phyloP scores from a whole-genome alignment of 64 coral and sea anemone genomes.

The Dendrophyllia cribrosa region DNA sequence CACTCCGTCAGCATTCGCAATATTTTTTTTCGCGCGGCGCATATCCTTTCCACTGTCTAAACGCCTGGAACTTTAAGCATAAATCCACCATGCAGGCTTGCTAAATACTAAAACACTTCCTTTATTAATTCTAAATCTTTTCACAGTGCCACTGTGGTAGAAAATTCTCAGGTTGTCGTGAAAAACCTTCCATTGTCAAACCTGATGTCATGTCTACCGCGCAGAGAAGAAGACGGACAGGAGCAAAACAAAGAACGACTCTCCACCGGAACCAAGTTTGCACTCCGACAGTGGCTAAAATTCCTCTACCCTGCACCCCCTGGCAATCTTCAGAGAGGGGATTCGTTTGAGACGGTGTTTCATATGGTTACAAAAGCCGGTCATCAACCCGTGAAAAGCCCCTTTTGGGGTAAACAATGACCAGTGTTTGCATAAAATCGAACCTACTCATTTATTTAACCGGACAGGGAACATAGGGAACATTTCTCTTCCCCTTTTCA shows the following conservation, averaged over 20 bases:
- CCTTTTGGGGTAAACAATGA: constrained; percentile 48
- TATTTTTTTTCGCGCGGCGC: no score
- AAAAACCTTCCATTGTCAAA: constrained; percentile 82
- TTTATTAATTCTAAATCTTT: background rate
- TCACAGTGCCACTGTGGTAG: constrained; percentile 68
- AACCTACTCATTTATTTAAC: no score
- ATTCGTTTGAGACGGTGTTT: constrained; percentile 64
- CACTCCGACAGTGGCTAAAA: constrained; percentile 83
- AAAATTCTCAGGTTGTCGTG: constrained; percentile 45
- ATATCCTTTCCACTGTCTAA: no score
- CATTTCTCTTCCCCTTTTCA: no score
- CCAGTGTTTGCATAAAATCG: background rate
- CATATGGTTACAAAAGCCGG: constrained; percentile 66
- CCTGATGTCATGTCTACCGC: constrained; percentile 85
- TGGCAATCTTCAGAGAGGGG: background rate
- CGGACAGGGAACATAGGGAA: no score
- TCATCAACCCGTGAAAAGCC: constrained; percentile 62
- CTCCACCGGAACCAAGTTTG: constrained; percentile 92
- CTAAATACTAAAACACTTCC: no score
- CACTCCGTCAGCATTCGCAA: no score
- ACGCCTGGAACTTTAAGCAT: no score
- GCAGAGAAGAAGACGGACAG: background rate
- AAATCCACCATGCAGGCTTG: no score
- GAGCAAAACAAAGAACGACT: constrained; percentile 71
- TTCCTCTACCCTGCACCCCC: constrained; percentile 15